phyloP scores from a whole-genome alignment of 2,797 vertebrate genomes.

The Cryptoprocta ferox region DNA sequence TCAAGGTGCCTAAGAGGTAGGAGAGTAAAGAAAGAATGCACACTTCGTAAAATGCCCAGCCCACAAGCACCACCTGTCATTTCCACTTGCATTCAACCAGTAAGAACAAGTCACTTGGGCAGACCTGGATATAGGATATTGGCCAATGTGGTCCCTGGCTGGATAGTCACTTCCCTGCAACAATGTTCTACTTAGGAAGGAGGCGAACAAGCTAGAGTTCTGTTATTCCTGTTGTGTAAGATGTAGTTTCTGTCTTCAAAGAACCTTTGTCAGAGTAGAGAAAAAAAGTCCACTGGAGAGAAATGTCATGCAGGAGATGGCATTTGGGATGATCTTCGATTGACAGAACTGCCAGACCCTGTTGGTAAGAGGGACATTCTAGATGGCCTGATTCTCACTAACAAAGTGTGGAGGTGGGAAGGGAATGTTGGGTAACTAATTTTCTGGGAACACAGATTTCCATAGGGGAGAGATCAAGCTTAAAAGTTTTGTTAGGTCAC shows the following conservation, averaged over 20 bases:
- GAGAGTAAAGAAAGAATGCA: not conserved
- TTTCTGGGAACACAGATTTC: constrained; percentile 19
- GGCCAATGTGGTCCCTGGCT: not conserved
- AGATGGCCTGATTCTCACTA: no score
- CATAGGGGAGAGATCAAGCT: not conserved
- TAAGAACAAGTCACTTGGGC: not conserved
- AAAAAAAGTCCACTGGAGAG: not conserved
- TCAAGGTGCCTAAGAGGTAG: not conserved
- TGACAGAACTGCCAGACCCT: not conserved
- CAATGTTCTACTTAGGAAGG: not conserved
- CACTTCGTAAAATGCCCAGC: not conserved
- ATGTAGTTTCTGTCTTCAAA: not conserved
- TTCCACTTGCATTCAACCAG: not conserved
- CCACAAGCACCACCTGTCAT: not conserved
- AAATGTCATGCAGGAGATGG: not conserved
- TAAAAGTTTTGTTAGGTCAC: not conserved
- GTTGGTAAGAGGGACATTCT: not conserved
- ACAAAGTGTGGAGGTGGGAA: not conserved
- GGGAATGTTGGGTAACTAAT: not conserved
- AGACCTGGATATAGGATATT: not conserved
- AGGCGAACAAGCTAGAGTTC: not conserved
- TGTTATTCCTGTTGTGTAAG: not conserved
- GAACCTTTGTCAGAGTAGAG: not conserved
- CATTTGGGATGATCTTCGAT: not conserved
- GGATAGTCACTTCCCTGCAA: not conserved